These are phyloP conservation scores for Acanthiza pusilla DNA, from an alignment of 2,797 vertebrate species.

Conservation along the genomic window DNA sequence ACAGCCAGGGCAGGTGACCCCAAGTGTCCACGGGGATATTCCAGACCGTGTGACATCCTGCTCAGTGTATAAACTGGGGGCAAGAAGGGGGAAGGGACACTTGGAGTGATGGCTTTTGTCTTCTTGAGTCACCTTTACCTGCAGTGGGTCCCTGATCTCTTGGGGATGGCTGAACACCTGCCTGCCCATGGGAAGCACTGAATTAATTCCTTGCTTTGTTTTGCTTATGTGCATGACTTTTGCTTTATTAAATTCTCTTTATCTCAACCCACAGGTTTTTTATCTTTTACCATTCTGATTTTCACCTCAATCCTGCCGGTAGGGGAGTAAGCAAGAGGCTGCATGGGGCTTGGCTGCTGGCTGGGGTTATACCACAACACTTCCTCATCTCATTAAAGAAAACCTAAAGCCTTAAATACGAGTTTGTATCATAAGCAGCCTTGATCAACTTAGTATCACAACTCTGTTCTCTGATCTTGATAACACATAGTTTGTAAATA, in stretches of 20 bases:
- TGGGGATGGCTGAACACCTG: neutral
- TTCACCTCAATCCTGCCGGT: neutral
- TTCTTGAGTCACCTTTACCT: fast-evolving
- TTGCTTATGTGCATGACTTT: neutral
- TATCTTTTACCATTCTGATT: neutral
- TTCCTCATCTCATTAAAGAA: neutral
- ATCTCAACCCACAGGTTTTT: neutral
- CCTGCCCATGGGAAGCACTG: neutral
- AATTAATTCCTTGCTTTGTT: neutral
- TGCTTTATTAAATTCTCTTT: neutral
- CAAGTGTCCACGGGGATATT: neutral
- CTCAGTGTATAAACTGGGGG: fast-evolving
- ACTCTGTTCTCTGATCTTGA: neutral
- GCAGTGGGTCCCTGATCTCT: fast-evolving
- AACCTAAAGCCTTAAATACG: neutral
- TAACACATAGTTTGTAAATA: neutral
- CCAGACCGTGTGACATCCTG: neutral
- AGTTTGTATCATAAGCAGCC: neutral
- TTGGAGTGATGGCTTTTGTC: neutral
- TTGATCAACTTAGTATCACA: neutral
- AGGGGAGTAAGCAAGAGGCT: fast-evolving
- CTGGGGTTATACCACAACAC: neutral
- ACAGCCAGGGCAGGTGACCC: neutral
- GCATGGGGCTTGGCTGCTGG: neutral
- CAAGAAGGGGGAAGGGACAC: neutral